Evolutionary conservation across 2,797 vertebrate species (phyloP).

Genomic region (Falco rusticolus): DNA sequence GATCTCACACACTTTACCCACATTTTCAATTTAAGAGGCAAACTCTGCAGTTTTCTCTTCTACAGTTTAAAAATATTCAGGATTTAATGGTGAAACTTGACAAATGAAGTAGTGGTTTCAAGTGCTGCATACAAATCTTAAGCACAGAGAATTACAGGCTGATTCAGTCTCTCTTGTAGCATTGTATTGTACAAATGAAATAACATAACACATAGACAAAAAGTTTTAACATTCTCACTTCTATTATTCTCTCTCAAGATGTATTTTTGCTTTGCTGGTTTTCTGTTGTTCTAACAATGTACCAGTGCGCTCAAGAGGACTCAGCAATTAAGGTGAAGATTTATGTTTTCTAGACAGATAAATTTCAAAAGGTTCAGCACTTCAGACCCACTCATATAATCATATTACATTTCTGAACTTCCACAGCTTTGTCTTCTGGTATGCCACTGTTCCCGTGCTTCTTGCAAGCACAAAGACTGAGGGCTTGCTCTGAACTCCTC

Average conservation of each 20-base stretch:
- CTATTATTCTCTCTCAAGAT: neutral
- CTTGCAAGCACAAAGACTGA: neutral
- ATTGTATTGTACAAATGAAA: neutral
- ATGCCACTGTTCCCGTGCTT: neutral
- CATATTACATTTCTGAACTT: neutral
- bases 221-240: neutral
- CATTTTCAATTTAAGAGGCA: neutral
- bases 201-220: neutral
- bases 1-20: neutral
- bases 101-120: neutral
- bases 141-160: neutral
- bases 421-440: neutral
- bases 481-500: neutral
- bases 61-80: constrained; percentile 39
- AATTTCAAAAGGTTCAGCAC: neutral
- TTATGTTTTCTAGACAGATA: neutral
- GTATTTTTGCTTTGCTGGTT: neutral
- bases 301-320: neutral
- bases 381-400: neutral
- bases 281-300: neutral
- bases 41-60: neutral
- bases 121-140: constrained; percentile 31
- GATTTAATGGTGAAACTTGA: constrained; percentile 33
- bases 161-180: neutral
- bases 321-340: neutral